Evolutionary conservation across 2,113 vertebrate species (phyloP), one percentile per base, ranked within the genome.

Genomic region (Mionectes macconnelli): DNA sequence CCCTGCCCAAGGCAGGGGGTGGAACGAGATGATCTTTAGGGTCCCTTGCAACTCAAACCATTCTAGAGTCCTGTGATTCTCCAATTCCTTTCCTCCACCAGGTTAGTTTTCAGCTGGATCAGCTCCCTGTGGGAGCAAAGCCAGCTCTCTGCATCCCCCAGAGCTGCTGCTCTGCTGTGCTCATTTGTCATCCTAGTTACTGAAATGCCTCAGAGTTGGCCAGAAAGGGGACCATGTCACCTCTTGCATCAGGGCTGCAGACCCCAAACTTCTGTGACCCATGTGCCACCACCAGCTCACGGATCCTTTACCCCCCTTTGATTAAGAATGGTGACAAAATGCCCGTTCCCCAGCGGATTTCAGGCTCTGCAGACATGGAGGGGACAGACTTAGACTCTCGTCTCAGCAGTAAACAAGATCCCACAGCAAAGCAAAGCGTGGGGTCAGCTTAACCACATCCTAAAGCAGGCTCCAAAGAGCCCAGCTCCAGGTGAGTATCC

Each of bases 181-280:
- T 92, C 5, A 0, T 96, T 89, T 78, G 76, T 50, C 76, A 90
- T 30, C 60, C 64, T 74, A 63, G 89, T 81, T 74, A 92, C 27
- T 33, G 45, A 89, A 57, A n/a, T 14, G 45, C 50, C 59, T 95
- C 91, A 49, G 66, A 23, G 49, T 14, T 21, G 6, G 28, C 21
- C 37, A 73, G 35, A 39, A 76, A 55, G 75, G 49, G 25, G 56
- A 47, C 53, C 4, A 0, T 14, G 27, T 18, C 55, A 84, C 69
- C 47, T 83, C 67, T 52, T 27, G 8, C 14, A 7, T 7, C 0
- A 0, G 13, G 33, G 49, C 27, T 15, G 8, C 0, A 0, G 27
- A 73, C 25, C 22, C 55, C 52, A 40, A 40, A 73, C 20, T 53
- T 55, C 59, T 23, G 37, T 80, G 55, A 37, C 37, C 1, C 3